These are phyloP conservation scores for Diachrysia chrysitis DNA, from an alignment of 2,888 invertebrate species.

Conservation along the genomic window DNA sequence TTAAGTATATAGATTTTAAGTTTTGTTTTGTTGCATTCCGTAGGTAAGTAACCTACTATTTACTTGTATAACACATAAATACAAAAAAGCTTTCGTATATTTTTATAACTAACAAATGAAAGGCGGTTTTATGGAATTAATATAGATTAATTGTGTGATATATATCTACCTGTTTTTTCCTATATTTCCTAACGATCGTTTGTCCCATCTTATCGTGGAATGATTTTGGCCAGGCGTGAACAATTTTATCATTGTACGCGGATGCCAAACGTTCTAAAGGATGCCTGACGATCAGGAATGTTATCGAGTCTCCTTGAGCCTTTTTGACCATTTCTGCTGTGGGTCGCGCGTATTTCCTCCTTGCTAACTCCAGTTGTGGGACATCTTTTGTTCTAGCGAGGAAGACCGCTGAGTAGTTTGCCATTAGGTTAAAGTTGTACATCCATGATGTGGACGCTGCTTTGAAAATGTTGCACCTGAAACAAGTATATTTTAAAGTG, in stretches of 20 bases:
- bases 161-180: constrained; percentile 73
- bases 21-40: too few relatives aligned
- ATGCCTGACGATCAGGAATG: constrained; percentile 95
- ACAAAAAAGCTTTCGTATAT: too few relatives aligned
- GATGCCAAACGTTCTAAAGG: constrained; percentile 94
- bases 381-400: constrained; percentile 94
- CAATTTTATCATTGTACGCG: constrained; percentile 95
- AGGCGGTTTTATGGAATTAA: too few relatives aligned
- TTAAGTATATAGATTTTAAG: too few relatives aligned
- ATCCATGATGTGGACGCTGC: constrained; percentile 97
- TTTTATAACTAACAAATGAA: too few relatives aligned
- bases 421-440: constrained; percentile 96
- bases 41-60: too few relatives aligned
- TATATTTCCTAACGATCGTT: constrained; percentile 93
- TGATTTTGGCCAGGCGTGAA: constrained; percentile 94
- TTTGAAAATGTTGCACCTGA: constrained; percentile 94
- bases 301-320: constrained; percentile 93
- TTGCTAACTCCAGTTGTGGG: constrained; percentile 93
- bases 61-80: too few relatives aligned
- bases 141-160: too few relatives aligned
- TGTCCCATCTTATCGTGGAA: constrained; percentile 94
- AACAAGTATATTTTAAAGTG: constrained; percentile 38
- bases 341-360: constrained; percentile 94
- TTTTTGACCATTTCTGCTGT: constrained; percentile 92
- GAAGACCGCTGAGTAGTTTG: constrained; percentile 94